Evolutionary conservation across 2,113 vertebrate species (phyloP), one percentile per base, ranked within the genome.

Genomic region (Etia nguti): DNA sequence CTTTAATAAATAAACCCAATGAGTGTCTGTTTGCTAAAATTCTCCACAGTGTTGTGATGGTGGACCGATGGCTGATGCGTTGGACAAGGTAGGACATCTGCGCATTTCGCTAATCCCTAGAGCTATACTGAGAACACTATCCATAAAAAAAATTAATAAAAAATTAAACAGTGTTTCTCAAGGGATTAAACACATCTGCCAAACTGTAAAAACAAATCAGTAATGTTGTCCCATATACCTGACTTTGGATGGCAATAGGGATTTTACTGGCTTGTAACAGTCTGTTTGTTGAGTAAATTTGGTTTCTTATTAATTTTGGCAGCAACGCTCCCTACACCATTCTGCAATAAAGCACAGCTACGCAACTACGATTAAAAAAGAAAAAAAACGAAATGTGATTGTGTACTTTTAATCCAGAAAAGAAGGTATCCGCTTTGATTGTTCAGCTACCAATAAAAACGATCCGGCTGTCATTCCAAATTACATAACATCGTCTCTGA

Each of bases 401-500:
- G 26, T 77, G 89, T 77, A 56, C 88, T 94, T 93, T 92, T 26
- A 31, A 31, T 93, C 82, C 91, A 54, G 41, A 68, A 31, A 81
- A 62, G 86, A 59, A 77, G 70, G 62, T 46, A 75, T 24, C 43
- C 5, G 34, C 79, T 93, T 92, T 88, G 82, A 92, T 90, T 81
- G 55, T 86, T 87, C 59, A 48, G 79, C 54, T 62, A 75, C 81
- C 80, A 79, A 86, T 86, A 70, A 87, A 90, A 92, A 84, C 5
- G 29, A 86, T 85, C 52, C 3, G 9, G 54, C 57, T 89, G 89
- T 93, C 92, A 62, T 86, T 81, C 24, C 81, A 84, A 77, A 95
- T 95, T 90, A 93, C 48, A 83, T 48, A 86, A 92, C 80, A 86
- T 88, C 36, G 70, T 81, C 89, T 92, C 20, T 82, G 87, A 91